Base-by-base conservation (phyloP, 2,797 vertebrate genomes). In the Rhincodon typus region DNA sequence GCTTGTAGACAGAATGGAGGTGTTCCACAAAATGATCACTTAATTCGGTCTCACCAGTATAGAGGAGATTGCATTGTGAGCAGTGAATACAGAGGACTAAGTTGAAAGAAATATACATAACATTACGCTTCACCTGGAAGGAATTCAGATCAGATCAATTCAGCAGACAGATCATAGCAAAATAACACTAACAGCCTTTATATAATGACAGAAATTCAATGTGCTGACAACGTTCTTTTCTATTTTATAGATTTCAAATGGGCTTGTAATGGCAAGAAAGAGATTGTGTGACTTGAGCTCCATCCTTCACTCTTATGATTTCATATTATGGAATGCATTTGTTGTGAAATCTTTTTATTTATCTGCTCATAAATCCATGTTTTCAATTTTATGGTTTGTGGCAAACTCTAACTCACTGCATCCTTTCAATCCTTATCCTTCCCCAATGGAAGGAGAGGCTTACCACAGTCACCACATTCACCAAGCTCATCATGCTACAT, bases 311-410 rank as follows among this genome's bases (percentile, higher is more conserved):
- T 70, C 94, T 53, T 25, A 77, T 95, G 46, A 77, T 3, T 95
- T 95, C 46, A 19, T 34, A 34, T 77, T 30, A 0, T 95, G 94
- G 94, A 70, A 95, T 77, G 70, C 46, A 72, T 21, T 77, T 77
- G 90, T 69, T 93, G 46, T 95, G 94, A 77, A 95, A 77, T 34
- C 7, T 74, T 77, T 53, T 12, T 53, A 77, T 74, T 74, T 30
- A 74, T 77, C 94, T 57, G 12, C 12, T 53, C 94, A 21, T 13
- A n/a, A 77, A 74, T n/a, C 69, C 66, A 42, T 42, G n/a, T 69
- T 72, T 53, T 94, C 94, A 70, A 94, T 94, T 50, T 66, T 94
- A 77, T 74, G 70, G 67, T 50, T 93, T 95, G 70, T n/a, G 94
- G 94, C 46, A 77, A 74, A 77, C 94, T 50, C 67, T 94, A 70